These are phyloP conservation scores for Myiozetetes cayanensis DNA, from an alignment of 2,113 vertebrate genomes.

Conservation along the genomic window DNA sequence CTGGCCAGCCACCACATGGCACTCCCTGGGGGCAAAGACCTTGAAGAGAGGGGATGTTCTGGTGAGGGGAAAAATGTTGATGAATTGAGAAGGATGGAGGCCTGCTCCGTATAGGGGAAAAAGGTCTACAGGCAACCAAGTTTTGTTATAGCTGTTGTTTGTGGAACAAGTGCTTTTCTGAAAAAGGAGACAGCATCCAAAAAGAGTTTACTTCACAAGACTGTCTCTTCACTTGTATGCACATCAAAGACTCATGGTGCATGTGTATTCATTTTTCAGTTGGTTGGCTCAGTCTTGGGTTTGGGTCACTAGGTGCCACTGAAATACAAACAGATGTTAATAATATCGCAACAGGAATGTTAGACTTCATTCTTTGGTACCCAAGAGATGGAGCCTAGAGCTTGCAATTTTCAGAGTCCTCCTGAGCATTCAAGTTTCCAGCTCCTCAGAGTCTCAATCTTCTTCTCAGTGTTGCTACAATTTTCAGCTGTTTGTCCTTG, in stretches of 20 bases:
- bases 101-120: neutral
- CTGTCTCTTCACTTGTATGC: neutral
- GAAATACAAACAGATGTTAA: constrained; percentile 8
- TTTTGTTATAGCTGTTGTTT: neutral
- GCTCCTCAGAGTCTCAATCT: neutral
- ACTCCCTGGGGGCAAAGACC: fast-evolving
- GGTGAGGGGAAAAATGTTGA: neutral
- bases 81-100: neutral
- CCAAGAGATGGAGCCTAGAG: neutral
- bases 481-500: constrained; percentile 44
- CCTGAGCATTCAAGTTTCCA: neutral
- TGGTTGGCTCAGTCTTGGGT: neutral
- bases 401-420: neutral
- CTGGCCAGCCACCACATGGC: neutral
- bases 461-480: neutral
- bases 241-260: neutral
- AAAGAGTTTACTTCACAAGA: neutral
- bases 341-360: neutral
- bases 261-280: neutral
- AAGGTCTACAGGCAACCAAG: neutral
- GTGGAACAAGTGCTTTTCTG: neutral
- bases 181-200: neutral
- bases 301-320: constrained; percentile 23
- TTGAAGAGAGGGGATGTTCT: neutral
- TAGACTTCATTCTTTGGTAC: neutral